A percentile compares a stretch with the other conserved stretches of the same genome.
Conservation (phyloP, 2,888 invertebrate genomes). For the Erebia aethiops region DNA sequence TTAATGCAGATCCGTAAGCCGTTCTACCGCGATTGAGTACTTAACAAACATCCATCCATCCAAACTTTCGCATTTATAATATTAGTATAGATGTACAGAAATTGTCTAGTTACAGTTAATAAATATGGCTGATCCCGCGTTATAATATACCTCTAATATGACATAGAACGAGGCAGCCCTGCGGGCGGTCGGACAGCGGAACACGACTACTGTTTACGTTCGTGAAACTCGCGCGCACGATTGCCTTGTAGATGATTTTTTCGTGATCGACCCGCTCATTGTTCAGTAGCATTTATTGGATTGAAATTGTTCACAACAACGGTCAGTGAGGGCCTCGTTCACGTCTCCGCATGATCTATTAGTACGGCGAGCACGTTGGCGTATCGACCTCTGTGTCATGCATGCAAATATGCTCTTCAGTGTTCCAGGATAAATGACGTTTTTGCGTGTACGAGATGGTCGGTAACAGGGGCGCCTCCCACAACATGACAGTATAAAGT, state of each 20-base stretch:
- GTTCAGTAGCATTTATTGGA: slow-evolving; percentile 80
- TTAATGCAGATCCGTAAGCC: no score
- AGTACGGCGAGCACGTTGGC: slow-evolving; percentile 39
- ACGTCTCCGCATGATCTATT: slow-evolving; percentile 53
- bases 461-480: slow-evolving; percentile 27
- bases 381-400: slow-evolving; percentile 33
- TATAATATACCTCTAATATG: slow-evolving; percentile 10
- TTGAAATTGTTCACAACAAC: slow-evolving; percentile 72
- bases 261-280: slow-evolving; percentile 80
- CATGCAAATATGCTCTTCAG: slow-evolving; percentile 25
- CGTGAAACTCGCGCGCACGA: slow-evolving; percentile 71
- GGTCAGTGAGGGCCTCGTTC: slow-evolving; percentile 55
- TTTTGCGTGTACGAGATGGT: neutral
- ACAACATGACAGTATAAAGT: slow-evolving; percentile 32
- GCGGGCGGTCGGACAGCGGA: slow-evolving; percentile 34
- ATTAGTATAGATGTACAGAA: no score
- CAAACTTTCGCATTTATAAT: no score
- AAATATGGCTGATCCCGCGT: no score
- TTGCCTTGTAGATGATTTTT: slow-evolving; percentile 79
- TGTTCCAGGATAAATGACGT: slow-evolving; percentile 6
- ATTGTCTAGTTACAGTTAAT: no score
- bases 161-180: slow-evolving; percentile 27
- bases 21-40: no score
- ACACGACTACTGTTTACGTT: slow-evolving; percentile 72
- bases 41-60: no score